Percentiles rank a stretch among this genome's conserved stretches.
These are phyloP conservation scores for Taeniopygia guttata DNA, from an alignment of 2,797 vertebrate genomes.

Conservation along the genomic window DNA sequence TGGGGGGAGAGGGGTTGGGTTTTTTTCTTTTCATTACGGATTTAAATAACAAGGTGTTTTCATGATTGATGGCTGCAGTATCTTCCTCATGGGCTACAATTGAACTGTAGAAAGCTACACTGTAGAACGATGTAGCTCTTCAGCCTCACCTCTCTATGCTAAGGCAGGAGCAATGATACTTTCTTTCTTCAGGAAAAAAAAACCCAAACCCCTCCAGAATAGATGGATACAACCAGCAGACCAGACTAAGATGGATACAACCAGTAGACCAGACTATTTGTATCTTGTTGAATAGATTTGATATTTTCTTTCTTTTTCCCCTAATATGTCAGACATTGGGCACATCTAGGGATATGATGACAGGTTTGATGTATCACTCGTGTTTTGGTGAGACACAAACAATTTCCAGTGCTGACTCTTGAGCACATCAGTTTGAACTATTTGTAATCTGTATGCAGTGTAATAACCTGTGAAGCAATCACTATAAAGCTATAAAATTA, in stretches of 20 bases:
- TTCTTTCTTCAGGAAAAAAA: neutral
- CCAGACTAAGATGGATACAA: neutral
- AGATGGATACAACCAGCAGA: neutral
- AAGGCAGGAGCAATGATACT: neutral
- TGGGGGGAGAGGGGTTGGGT: accelerated
- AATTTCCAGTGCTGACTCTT: neutral
- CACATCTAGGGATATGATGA: neutral
- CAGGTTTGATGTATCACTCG: neutral
- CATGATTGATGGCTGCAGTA: neutral
- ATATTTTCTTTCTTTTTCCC: neutral
- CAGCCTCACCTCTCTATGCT: neutral
- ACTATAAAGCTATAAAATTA: neutral
- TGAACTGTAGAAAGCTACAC: neutral
- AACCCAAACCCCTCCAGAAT: accelerated
- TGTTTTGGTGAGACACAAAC: neutral
- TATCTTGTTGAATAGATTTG: neutral
- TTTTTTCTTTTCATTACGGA: neutral
- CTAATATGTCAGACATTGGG: neutral
- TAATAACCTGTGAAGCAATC: neutral
- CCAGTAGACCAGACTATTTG: neutral
- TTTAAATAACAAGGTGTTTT: neutral
- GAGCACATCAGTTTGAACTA: neutral
- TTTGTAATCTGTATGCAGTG: neutral
- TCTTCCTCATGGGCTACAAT: neutral
- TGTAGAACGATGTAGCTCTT: neutral